Conservation (phyloP, 2,888 invertebrate genomes). For the Clunio marinus region DNA sequence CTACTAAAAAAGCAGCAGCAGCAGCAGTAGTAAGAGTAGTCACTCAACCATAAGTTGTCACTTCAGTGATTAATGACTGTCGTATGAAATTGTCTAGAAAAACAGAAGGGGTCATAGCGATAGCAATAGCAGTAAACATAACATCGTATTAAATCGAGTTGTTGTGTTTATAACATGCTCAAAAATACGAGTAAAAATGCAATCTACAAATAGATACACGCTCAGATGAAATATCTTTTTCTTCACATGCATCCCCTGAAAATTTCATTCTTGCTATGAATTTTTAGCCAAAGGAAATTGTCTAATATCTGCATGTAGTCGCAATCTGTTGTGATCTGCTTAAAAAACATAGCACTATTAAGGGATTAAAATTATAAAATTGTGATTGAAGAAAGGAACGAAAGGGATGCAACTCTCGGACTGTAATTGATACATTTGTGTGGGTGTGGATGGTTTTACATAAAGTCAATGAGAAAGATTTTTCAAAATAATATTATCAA, state of each 20-base stretch:
- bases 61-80: constrained; percentile 35
- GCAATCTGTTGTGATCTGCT: neutral
- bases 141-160: constrained; percentile 16
- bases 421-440: constrained; percentile 13
- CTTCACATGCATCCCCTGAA: neutral
- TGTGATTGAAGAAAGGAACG: constrained; percentile 9
- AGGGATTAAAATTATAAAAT: constrained; percentile 37
- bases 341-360: constrained; percentile 18
- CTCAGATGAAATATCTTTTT: neutral
- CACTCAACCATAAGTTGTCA: constrained; percentile 37
- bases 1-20: neutral
- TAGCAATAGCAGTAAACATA: constrained; percentile 15
- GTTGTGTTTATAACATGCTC: constrained; percentile 9
- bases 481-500: neutral
- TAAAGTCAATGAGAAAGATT: constrained; percentile 11
- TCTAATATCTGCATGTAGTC: neutral
- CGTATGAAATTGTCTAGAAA: constrained; percentile 37
- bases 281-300: neutral
- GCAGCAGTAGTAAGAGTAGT: constrained; percentile 21
- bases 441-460: constrained; percentile 32
- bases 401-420: neutral
- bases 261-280: neutral
- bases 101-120: constrained; percentile 33
- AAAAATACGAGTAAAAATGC: constrained; percentile 13
- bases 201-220: constrained; percentile 36